Evolutionary conservation across 2,113 vertebrate genomes (phyloP), one percentile per base, ranked within the genome.

Genomic region (Odobenus rosmarus): DNA sequence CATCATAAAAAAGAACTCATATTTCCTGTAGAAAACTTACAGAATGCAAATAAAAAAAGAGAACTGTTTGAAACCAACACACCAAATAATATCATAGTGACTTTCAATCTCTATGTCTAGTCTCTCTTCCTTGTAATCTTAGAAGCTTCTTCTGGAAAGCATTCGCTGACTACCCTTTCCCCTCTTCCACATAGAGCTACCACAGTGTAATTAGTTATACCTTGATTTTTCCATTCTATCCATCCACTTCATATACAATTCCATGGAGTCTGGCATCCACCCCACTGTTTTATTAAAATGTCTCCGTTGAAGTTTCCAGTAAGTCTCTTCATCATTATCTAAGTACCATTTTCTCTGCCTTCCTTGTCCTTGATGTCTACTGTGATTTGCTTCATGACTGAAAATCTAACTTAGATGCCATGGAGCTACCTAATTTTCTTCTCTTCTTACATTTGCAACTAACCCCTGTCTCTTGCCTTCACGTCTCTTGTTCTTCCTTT

Each of bases 21-120:
- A 57, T 92, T 90, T 96, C 46, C 6, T 67, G 3, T 16, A 95
- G 59, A 89, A 83, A 96, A 36, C 10, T 88, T 72, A n/a, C 1
- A n/a, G 67, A 51, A 61, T 64, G 21, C 16, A 74, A 72, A 91
- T 82, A 85, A 90, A 71, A 71, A 88, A 87, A 93, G n/a, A 83
- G 19, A 55, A 57, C 88, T 81, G 59, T 23, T 49, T 57, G 71
- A 79, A 79, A 82, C 74, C 67, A 80, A 53, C 26, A 21, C 61
- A 53, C 26, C 4, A 71, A 42, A 28, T 71, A 36, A 42, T 12
- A 87, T 19, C 18, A 53, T 2, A 61, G 5, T 76, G 62, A 67
- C 69, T 79, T 93, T 80, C 51, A 49, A 51, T 80, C 26, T 69
- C 33, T 46, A 6, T n/a, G 5, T 36, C 69, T 71, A 9, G 4